A percentile compares a stretch with the other conserved stretches of the same genome.
Evolutionary conservation across 2,888 invertebrate species (phyloP).

Genomic region (Fissipunctia ypsillon): DNA sequence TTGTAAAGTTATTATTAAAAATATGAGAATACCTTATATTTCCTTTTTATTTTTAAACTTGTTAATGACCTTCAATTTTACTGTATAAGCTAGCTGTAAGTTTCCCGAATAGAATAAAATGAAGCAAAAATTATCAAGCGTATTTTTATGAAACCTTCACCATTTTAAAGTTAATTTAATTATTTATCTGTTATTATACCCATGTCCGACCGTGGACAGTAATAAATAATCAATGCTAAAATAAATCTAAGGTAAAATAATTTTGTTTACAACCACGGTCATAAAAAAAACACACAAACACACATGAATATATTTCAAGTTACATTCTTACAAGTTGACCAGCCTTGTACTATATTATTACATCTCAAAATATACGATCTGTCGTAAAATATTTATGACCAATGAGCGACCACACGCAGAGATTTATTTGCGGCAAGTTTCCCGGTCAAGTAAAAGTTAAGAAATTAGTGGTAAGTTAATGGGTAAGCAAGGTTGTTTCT

Average conservation of each 20-base stretch:
- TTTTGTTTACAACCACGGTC: constrained; percentile 11
- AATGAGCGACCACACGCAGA: constrained; percentile 54
- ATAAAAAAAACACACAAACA: constrained; percentile 8
- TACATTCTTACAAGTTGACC: constrained; percentile 31
- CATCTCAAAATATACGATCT: constrained; percentile 52
- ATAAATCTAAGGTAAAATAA: not conserved
- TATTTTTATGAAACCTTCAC: too few species aligned
- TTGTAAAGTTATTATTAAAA: too few species aligned
- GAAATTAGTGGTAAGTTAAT: constrained; percentile 40
- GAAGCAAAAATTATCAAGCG: too few species aligned
- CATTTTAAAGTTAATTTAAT: too few species aligned
- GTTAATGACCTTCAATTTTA: too few species aligned
- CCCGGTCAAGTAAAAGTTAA: constrained; percentile 44
- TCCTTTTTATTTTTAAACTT: too few species aligned
- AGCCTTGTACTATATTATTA: constrained; percentile 57
- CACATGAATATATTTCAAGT: constrained; percentile 25
- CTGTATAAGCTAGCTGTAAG: too few species aligned
- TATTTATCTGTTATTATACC: too few species aligned
- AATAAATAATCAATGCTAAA: not conserved
- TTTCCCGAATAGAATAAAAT: too few species aligned
- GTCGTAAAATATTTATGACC: constrained; percentile 63
- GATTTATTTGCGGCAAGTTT: constrained; percentile 56
- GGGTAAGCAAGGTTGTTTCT: not conserved
- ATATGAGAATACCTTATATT: too few species aligned
- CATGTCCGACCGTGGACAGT: not conserved